Conservation (phyloP, 1,140 invertebrate species). For the Agrilus planipennis region DNA sequence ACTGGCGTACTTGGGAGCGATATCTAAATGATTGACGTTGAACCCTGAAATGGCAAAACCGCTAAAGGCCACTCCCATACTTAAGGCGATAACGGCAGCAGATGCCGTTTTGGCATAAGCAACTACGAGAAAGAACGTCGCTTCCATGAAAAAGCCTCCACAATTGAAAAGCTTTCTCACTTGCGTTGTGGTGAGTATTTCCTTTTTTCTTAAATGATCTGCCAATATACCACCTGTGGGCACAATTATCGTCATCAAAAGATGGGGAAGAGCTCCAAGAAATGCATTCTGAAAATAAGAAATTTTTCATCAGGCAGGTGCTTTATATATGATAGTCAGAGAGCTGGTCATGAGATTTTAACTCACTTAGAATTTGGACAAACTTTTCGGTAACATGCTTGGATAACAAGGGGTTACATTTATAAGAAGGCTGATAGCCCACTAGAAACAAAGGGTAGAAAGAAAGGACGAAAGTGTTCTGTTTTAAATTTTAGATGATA, state of each 20-base stretch:
- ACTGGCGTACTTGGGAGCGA: slow-evolving; percentile 95
- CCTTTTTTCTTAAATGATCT: slow-evolving; percentile 82
- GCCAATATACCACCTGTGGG: slow-evolving; percentile 93
- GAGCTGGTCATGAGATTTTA: no score
- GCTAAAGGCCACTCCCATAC: slow-evolving; percentile 93
- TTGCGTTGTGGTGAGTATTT: slow-evolving; percentile 86
- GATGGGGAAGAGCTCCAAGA: slow-evolving; percentile 88
- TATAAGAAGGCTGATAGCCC: no score
- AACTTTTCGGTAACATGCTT: no score
- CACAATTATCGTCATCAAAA: slow-evolving; percentile 96
- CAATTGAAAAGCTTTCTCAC: slow-evolving; percentile 95
- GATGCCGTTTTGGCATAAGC: slow-evolving; percentile 69
- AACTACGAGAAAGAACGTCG: slow-evolving; percentile 90
- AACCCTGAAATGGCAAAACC: slow-evolving; percentile 99
- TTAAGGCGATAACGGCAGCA: slow-evolving; percentile 74
- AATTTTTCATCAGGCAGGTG: no score
- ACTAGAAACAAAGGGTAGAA: no score
- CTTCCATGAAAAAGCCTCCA: slow-evolving; percentile 96
- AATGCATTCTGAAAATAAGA: slow-evolving; percentile 69
- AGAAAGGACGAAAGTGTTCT: no score
- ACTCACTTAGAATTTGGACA: no score
- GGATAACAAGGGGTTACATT: no score
- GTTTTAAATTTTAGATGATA: no score
- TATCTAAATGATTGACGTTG: slow-evolving; percentile 98
- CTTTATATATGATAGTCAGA: no score